Evolutionary conservation across 2,888 invertebrate species (phyloP).

Genomic region (Germaria angustata): DNA sequence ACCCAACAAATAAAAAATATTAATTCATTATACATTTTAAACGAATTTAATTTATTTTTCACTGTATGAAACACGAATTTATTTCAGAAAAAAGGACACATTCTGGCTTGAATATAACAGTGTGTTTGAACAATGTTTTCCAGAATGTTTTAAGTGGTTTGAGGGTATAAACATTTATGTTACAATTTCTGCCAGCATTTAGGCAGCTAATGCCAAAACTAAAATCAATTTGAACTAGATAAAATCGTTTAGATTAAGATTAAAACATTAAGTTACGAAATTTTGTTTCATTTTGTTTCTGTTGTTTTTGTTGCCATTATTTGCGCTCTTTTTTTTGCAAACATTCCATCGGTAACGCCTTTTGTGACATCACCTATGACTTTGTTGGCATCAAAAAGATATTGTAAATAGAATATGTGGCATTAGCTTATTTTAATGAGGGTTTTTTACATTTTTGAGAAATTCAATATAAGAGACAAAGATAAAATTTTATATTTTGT

Average conservation of each 20-base stretch:
- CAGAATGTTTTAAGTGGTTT: conserved; percentile 57
- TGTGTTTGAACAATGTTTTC: conserved; percentile 54
- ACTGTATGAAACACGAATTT: conserved; percentile 2
- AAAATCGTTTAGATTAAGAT: conserved; percentile 70
- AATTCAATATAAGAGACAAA: conserved; percentile 10
- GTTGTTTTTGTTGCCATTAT: background rate
- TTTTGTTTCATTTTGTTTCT: conserved; percentile 42
- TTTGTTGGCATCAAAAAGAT: conserved; percentile 57
- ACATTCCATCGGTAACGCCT: conserved; percentile 54
- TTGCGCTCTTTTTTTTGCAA: conserved; percentile 3
- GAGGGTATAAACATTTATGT: conserved; percentile 68
- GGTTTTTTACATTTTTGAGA: background rate
- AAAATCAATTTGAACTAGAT: conserved; percentile 70
- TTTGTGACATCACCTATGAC: conserved; percentile 63
- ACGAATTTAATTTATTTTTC: too few relatives aligned
- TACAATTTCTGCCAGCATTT: conserved; percentile 65
- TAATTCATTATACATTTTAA: too few relatives aligned
- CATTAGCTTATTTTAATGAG: conserved; percentile 5
- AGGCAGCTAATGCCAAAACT: conserved; percentile 68
- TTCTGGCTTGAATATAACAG: conserved; percentile 26
- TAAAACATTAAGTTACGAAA: conserved; percentile 66
- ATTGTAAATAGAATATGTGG: conserved; percentile 31
- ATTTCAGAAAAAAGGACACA: conserved; percentile 18
- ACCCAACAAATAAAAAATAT: too few relatives aligned
- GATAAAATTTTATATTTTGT: background rate